Conservation (phyloP, 2,797 vertebrate genomes). For the Melopsittacus undulatus region DNA sequence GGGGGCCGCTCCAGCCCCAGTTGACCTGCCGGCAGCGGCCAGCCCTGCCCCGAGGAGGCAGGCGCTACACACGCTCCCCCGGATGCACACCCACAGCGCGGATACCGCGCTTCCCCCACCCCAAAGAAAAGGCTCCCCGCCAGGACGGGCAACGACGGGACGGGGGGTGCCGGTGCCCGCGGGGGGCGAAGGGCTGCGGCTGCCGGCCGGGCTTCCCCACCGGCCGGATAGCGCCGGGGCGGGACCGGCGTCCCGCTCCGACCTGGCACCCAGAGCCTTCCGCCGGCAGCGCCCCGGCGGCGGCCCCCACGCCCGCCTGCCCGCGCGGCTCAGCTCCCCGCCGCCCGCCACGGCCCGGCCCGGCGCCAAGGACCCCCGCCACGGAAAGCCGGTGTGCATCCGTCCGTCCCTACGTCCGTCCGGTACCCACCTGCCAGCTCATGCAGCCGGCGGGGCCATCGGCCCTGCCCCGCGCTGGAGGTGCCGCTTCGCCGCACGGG, state of each 20-base stretch:
- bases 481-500: neutral
- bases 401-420: neutral
- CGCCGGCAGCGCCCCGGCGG: constrained; percentile 45
- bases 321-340: neutral
- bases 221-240: constrained; percentile 73
- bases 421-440: neutral
- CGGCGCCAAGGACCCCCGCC: neutral
- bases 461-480: neutral
- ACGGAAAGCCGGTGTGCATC: neutral
- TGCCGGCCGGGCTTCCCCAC: neutral
- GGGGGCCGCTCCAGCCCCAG: neutral
- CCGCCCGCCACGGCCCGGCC: neutral
- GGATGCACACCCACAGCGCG: neutral
- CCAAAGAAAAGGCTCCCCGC: too few species aligned
- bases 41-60: neutral
- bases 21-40: constrained; percentile 47
- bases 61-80: neutral
- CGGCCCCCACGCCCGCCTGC: neutral
- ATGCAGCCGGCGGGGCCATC: neutral
- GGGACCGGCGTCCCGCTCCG: constrained; percentile 73
- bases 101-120: neutral
- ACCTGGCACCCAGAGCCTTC: constrained; percentile 74
- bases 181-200: neutral
- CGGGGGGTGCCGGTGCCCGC: constrained; percentile 34
- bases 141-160: neutral